Percentiles rank a stretch among this genome's conserved stretches.
These are phyloP conservation scores for Psylliodes chrysocephalus DNA, from an alignment of 2,888 invertebrate species.

Conservation along the genomic window DNA sequence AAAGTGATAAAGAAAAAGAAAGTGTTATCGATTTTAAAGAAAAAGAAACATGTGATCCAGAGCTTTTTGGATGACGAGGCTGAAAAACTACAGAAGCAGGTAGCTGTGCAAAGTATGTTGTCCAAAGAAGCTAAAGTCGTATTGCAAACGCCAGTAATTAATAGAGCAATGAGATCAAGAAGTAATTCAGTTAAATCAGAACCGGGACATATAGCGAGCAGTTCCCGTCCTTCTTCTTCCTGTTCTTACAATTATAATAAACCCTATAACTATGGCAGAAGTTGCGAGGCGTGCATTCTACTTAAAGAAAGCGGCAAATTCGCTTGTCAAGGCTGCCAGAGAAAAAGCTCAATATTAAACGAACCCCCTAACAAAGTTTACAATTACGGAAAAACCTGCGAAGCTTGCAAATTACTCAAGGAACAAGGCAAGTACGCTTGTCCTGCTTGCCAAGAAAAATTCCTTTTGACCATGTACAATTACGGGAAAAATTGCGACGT, in stretches of 20 bases:
- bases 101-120: too few species aligned
- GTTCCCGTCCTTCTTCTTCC: too few species aligned
- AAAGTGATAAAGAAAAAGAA: too few species aligned
- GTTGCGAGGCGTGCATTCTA: not conserved
- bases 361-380: not conserved
- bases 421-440: not conserved
- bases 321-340: slow-evolving; percentile 1
- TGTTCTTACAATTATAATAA: too few species aligned
- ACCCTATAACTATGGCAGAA: not conserved
- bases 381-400: not conserved
- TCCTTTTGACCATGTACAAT: not conserved
- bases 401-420: not conserved
- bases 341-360: not conserved
- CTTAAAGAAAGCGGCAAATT: not conserved
- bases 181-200: not conserved
- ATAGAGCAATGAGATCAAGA: not conserved
- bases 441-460: not conserved
- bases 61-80: too few species aligned
- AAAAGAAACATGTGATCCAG: too few species aligned
- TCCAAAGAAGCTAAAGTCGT: too few species aligned
- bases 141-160: too few species aligned
- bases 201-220: too few species aligned
- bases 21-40: too few species aligned
- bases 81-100: not conserved
- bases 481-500: not conserved